Evolutionary conservation across 2,797 vertebrate species (phyloP).

Genomic region (Sebastes jordani): DNA sequence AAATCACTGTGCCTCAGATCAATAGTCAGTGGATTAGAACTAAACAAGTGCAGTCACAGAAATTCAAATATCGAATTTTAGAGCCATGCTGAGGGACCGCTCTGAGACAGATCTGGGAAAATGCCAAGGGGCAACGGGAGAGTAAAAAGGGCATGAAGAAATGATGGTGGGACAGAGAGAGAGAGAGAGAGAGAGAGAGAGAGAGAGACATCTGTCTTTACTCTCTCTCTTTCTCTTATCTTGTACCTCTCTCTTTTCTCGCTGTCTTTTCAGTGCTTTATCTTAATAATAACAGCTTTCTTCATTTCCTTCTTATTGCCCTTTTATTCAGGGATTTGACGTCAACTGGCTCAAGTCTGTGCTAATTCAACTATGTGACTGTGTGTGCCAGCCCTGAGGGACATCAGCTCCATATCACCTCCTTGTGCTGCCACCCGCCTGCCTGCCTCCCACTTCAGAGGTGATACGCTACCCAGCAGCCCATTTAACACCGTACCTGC

Average conservation of each 20-base stretch:
- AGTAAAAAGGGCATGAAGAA: conserved; percentile 26
- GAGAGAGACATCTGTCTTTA: conserved; percentile 18
- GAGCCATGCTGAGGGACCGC: conserved; percentile 30
- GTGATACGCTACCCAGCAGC: conserved; percentile 43
- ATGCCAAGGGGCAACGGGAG: conserved; percentile 42
- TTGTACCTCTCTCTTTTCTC: neutral
- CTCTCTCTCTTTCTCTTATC: conserved; percentile 10
- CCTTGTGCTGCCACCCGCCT: conserved; percentile 33
- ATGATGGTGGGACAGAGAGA: neutral
- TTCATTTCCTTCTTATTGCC: conserved; percentile 24
- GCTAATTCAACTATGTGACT: conserved; percentile 35
- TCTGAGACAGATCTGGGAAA: conserved; percentile 54
- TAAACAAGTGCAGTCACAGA: conserved; percentile 82
- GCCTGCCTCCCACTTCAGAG: conserved; percentile 47
- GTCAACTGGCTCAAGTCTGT: conserved; percentile 25
- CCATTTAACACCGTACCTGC: conserved; percentile 70
- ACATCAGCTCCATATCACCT: conserved; percentile 37
- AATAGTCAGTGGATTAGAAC: conserved; percentile 85
- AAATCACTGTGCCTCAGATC: conserved; percentile 79
- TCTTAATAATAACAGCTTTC: conserved; percentile 10
- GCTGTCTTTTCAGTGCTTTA: conserved; percentile 10
- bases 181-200: neutral
- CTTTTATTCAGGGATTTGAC: conserved; percentile 3
- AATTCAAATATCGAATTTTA: conserved; percentile 74
- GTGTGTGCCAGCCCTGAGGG: conserved; percentile 18